Conservation (phyloP, 2,113 vertebrate genomes). For the Pontoporia blainvillei region DNA sequence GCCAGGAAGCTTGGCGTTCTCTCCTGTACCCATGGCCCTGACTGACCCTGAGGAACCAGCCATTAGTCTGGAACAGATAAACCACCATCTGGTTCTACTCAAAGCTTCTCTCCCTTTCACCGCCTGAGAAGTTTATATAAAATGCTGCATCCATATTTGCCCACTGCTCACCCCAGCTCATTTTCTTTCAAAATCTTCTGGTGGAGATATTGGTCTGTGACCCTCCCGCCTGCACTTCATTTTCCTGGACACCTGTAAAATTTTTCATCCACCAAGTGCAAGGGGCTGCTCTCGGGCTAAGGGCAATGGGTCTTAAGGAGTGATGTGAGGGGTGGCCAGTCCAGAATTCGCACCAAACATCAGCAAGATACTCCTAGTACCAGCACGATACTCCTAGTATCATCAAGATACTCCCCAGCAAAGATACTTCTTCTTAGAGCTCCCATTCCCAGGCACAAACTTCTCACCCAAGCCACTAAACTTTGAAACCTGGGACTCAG, state of each 20-base stretch:
- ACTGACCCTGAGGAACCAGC: conserved; percentile 16
- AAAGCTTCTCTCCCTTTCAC: conserved; percentile 34
- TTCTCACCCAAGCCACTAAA: not conserved
- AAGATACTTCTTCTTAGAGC: not conserved
- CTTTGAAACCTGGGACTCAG: not conserved
- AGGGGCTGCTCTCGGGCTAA: not conserved
- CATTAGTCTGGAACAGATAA: conserved; percentile 46
- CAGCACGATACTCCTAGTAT: not conserved
- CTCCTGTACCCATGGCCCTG: not conserved
- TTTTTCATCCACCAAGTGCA: not conserved
- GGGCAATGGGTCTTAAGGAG: not conserved
- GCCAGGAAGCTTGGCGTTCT: conserved; percentile 23
- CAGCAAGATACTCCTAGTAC: not conserved
- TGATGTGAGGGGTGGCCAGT: not conserved
- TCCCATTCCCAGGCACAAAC: not conserved
- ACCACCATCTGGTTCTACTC: conserved; percentile 57
- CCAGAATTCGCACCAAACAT: not conserved
- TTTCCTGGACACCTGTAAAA: not conserved
- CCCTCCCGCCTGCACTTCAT: not conserved
- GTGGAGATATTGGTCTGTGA: not conserved
- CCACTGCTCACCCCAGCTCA: not conserved
- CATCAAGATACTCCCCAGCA: not conserved
- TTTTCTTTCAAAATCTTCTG: conserved; percentile 8
- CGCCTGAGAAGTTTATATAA: conserved; percentile 13
- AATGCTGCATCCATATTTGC: not conserved